A percentile compares a stretch with the other conserved stretches of the same genome.
phyloP scores from a whole-genome alignment of 2,797 vertebrate species.

The Petrocephalus schoutedeni region DNA sequence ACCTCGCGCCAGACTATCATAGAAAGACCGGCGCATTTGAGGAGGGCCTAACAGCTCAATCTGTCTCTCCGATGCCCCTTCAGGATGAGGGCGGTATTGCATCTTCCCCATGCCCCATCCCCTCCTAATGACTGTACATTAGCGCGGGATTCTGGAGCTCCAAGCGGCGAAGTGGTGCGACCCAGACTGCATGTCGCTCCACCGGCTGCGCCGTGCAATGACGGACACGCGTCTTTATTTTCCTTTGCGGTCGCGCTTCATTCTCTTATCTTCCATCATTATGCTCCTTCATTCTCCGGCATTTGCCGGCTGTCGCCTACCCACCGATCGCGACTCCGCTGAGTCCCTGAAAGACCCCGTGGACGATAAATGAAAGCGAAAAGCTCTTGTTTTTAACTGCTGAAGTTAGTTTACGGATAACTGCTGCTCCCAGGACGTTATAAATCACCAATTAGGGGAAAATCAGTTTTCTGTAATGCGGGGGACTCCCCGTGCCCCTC shows the following conservation, averaged over 20 bases:
- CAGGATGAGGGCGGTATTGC: background rate
- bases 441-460: background rate
- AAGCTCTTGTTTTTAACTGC: background rate
- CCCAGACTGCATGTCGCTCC: background rate
- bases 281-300: background rate
- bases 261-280: background rate
- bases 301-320: background rate
- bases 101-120: background rate
- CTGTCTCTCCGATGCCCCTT: background rate
- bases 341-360: background rate
- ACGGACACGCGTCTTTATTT: background rate
- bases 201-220: background rate
- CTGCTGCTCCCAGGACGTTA: background rate
- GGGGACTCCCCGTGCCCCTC: background rate
- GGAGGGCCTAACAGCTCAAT: background rate
- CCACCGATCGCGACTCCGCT: background rate
- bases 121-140: background rate
- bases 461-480: background rate
- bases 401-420: background rate
- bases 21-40: background rate
- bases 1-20: background rate
- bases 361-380: background rate
- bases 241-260: background rate
- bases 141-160: background rate
- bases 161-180: background rate